A percentile compares a stretch with the other conserved stretches of the same genome.
These are phyloP conservation scores for Alosa sapidissima DNA, from an alignment of 2,797 vertebrate species.

Conservation along the genomic window DNA sequence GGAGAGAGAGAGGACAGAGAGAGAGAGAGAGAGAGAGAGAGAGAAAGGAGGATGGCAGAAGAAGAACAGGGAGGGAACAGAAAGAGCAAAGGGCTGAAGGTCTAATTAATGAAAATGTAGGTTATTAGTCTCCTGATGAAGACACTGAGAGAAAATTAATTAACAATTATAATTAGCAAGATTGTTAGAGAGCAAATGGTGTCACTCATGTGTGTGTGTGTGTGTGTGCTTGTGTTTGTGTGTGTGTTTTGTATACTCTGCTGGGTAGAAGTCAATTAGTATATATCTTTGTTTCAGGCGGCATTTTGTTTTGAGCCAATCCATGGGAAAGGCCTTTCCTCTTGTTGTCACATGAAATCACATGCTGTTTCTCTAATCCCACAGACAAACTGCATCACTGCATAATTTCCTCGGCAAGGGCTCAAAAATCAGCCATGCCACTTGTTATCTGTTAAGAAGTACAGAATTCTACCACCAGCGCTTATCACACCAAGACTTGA, in stretches of 20 bases:
- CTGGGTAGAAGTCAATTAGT: constrained; percentile 4
- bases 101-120: constrained; percentile 87
- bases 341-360: not conserved
- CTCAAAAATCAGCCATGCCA: constrained; percentile 5
- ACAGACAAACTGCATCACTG: constrained; percentile 1
- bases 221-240: constrained; percentile 49
- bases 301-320: not conserved
- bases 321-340: not conserved
- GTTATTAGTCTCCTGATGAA: constrained; percentile 86
- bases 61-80: constrained; percentile 64
- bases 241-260: constrained; percentile 24
- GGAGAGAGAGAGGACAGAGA: constrained; percentile 20
- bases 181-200: constrained; percentile 86
- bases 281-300: constrained; percentile 16
- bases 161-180: constrained; percentile 88
- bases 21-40: not conserved
- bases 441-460: not conserved
- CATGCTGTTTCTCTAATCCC: not conserved
- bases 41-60: constrained; percentile 51
- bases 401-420: not conserved
- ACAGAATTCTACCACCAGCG: not conserved
- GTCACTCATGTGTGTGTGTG: constrained; percentile 68
- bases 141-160: constrained; percentile 82
- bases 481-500: not conserved
- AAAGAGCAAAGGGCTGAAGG: constrained; percentile 77